phyloP scores from a whole-genome alignment of 2,113 vertebrate genomes.

The Hoplias malabaricus region DNA sequence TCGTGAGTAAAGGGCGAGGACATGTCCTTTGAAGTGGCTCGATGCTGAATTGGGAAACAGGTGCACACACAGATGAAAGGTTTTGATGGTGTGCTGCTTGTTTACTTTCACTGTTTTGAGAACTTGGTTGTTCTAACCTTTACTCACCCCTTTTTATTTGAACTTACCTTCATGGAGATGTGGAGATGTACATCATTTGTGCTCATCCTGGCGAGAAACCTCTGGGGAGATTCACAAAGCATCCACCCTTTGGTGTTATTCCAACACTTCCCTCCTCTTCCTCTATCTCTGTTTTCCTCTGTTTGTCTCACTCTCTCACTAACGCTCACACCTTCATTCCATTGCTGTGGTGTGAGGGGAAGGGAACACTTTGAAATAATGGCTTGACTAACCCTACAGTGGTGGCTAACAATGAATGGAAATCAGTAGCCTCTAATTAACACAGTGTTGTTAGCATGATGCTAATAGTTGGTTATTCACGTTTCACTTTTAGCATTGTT shows the following conservation, averaged over 20 bases:
- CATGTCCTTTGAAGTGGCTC: conserved; percentile 32
- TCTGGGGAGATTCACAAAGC: not conserved
- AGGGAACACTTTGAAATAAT: too few species aligned
- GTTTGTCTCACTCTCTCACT: not conserved
- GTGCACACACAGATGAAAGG: conserved; percentile 29
- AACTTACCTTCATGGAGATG: not conserved
- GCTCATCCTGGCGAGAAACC: not conserved
- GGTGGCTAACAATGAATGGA: not conserved
- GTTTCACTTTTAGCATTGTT: not conserved
- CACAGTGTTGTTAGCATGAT: not conserved
- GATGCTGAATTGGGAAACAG: conserved; percentile 36
- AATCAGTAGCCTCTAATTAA: not conserved
- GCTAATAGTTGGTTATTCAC: not conserved
- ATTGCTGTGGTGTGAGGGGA: too few species aligned
- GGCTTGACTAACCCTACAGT: not conserved
- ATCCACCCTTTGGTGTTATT: not conserved
- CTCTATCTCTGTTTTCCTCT: not conserved
- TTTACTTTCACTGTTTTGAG: not conserved
- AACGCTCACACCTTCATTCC: not conserved
- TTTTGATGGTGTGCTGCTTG: not conserved
- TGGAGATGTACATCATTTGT: not conserved
- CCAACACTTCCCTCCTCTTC: not conserved
- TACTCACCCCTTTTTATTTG: not conserved
- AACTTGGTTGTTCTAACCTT: not conserved
- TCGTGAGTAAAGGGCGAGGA: not conserved